A percentile compares a stretch with the other conserved stretches of the same genome.
Conservation (phyloP, 2,113 vertebrate species). For the Anarhynchus alexandrinus region DNA sequence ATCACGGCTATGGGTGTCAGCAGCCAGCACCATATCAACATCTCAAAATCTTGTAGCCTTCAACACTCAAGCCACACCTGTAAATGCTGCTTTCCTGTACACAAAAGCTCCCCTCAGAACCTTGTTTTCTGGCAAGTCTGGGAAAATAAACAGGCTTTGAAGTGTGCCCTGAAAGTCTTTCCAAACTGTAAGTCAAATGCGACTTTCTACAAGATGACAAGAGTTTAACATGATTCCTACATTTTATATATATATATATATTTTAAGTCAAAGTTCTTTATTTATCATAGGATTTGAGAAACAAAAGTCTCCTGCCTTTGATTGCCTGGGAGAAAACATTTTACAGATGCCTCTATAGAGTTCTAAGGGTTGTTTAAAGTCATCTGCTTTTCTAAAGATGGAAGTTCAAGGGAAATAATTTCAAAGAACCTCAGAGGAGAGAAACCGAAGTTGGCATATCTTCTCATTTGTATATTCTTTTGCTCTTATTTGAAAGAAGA, state of each 20-base stretch:
- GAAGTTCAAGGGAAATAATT: constrained; percentile 61
- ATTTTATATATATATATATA: not conserved
- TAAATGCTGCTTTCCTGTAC: not conserved
- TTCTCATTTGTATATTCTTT: constrained; percentile 34
- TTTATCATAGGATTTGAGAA: constrained; percentile 50
- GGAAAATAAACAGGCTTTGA: constrained; percentile 31
- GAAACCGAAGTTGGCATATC: not conserved
- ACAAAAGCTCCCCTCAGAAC: not conserved
- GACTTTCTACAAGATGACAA: not conserved
- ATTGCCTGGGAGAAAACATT: constrained; percentile 54
- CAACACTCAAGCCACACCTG: not conserved
- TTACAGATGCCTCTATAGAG: constrained; percentile 1
- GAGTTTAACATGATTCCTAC: not conserved
- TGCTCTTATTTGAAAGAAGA: not conserved
- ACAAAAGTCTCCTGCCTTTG: constrained; percentile 49
- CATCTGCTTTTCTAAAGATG: constrained; percentile 28
- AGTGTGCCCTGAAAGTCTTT: not conserved
- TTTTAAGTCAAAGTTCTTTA: constrained; percentile 23
- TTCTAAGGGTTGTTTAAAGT: constrained; percentile 63
- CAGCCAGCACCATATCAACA: not conserved
- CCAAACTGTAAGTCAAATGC: not conserved
- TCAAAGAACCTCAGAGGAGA: constrained; percentile 51
- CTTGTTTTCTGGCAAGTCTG: not conserved
- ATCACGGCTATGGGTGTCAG: not conserved
- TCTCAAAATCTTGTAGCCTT: not conserved